Evolutionary conservation across 2,797 vertebrate genomes (phyloP).

Genomic region (Acanthurus lineatus): DNA sequence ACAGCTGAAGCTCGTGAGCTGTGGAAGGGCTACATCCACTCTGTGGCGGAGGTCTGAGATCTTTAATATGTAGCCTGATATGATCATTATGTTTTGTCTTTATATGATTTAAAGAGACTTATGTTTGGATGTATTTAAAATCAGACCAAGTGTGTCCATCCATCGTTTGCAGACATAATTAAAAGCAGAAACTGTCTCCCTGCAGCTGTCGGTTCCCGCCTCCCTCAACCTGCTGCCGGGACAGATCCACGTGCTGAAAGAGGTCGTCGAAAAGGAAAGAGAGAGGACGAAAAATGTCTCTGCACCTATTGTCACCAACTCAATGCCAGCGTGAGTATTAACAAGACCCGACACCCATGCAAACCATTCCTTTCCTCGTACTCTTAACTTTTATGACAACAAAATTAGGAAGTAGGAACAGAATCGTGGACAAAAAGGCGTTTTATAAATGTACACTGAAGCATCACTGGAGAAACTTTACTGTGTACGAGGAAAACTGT

Average conservation of each 20-base stretch:
- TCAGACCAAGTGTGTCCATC: neutral
- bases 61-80: neutral
- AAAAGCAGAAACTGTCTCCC: conserved; percentile 14
- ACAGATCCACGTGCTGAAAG: conserved; percentile 85
- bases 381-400: too few relatives aligned
- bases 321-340: conserved; percentile 80
- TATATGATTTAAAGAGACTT: neutral
- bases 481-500: neutral
- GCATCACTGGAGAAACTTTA: too few relatives aligned
- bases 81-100: neutral
- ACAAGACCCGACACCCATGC: accelerated
- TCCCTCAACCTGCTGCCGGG: conserved; percentile 89
- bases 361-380: too few relatives aligned
- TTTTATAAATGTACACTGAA: too few relatives aligned
- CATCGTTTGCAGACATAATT: neutral
- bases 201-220: conserved; percentile 84
- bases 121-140: neutral
- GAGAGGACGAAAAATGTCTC: conserved; percentile 42
- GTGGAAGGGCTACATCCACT: conserved; percentile 90
- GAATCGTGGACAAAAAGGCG: too few relatives aligned
- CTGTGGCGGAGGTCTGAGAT: conserved; percentile 84
- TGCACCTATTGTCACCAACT: neutral
- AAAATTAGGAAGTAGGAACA: too few relatives aligned
- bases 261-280: conserved; percentile 82
- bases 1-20: conserved; percentile 87